A percentile compares a stretch with the other conserved stretches of the same genome.
These are phyloP conservation scores for Syrphus vitripennis DNA, from an alignment of 2,888 invertebrate species.

Conservation along the genomic window DNA sequence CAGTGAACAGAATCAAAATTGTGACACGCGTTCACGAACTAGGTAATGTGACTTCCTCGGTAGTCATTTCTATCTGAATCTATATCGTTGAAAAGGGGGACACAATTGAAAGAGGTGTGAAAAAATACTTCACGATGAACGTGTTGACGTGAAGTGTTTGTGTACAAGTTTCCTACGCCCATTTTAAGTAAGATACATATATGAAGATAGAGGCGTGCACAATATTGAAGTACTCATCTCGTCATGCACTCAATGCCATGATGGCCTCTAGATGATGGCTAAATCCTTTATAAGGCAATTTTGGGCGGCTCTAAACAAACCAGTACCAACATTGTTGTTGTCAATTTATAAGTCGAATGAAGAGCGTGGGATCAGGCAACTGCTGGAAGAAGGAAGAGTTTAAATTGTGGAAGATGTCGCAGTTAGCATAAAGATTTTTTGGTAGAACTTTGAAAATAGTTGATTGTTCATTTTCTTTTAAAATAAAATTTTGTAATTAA, in stretches of 20 bases:
- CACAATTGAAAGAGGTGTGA: conserved; percentile 57
- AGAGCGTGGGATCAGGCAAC: conserved; percentile 26
- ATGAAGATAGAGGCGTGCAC: conserved; percentile 57
- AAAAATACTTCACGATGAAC: conserved; percentile 35
- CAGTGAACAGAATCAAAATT: conserved; percentile 22
- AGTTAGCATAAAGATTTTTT: background rate
- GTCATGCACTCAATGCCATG: conserved; percentile 37
- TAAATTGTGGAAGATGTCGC: conserved; percentile 12
- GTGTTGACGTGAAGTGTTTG: background rate
- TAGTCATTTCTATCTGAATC: background rate
- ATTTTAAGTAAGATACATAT: too few relatives aligned
- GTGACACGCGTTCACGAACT: conserved; percentile 49
- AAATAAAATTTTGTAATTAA: too few relatives aligned
- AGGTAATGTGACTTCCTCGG: background rate
- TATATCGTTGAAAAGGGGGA: background rate
- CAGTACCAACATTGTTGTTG: background rate
- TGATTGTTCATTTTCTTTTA: background rate
- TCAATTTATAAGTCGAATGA: background rate
- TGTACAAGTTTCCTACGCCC: conserved; percentile 44
- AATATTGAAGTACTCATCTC: conserved; percentile 38
- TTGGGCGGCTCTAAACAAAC: conserved; percentile 55
- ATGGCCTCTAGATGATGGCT: background rate
- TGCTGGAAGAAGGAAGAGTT: background rate
- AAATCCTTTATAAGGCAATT: conserved; percentile 37
- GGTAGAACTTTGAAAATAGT: background rate